Conservation (phyloP, 2,113 vertebrate species). For the Xenopus tropicalis region DNA sequence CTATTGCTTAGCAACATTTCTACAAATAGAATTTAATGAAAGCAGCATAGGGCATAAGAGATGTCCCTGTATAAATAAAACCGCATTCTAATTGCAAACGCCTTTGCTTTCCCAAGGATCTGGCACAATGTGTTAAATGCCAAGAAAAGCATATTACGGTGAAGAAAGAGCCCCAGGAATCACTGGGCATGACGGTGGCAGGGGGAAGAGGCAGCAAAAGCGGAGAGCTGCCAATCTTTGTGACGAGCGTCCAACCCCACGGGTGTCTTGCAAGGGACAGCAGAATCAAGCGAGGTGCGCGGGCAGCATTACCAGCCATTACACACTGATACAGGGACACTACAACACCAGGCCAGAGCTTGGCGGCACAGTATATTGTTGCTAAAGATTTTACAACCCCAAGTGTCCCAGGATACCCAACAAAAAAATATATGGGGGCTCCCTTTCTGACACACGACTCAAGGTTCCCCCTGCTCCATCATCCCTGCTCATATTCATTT, state of each 20-base stretch:
- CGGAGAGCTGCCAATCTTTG: conserved; percentile 94
- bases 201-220: conserved; percentile 95
- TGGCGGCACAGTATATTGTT: too few relatives aligned
- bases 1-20: too few relatives aligned
- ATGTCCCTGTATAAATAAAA: too few relatives aligned
- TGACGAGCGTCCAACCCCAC: conserved; percentile 93
- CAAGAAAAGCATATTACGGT: conserved; percentile 96
- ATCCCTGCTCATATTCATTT: too few relatives aligned
- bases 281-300: conserved; percentile 88
- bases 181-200: conserved; percentile 96
- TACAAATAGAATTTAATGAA: too few relatives aligned
- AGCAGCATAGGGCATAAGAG: too few relatives aligned
- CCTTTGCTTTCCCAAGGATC: conserved; percentile 70
- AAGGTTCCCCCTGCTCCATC: too few relatives aligned
- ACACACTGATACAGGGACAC: background rate
- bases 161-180: conserved; percentile 92
- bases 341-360: too few relatives aligned
- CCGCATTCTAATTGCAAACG: background rate
- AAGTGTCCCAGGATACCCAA: too few relatives aligned
- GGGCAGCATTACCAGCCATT: background rate
- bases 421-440: too few relatives aligned
- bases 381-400: too few relatives aligned
- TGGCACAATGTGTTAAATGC: conserved; percentile 90
- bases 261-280: conserved; percentile 93
- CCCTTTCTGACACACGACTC: too few relatives aligned